Evolutionary conservation across 2,797 vertebrate species (phyloP).

Genomic region (Zalophus californianus): DNA sequence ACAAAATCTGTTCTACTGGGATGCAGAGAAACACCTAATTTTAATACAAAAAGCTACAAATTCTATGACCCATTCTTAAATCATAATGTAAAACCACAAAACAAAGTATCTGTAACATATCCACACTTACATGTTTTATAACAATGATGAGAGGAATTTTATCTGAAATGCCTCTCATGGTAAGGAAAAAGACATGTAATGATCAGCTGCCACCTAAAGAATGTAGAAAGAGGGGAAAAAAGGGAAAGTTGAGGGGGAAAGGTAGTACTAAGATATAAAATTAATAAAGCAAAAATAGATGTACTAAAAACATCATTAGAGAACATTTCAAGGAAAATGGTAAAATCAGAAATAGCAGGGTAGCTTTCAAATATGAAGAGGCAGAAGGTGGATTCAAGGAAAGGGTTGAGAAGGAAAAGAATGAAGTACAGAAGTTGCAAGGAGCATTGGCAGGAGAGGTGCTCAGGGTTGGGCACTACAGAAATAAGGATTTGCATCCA

Average conservation of each 20-base stretch:
- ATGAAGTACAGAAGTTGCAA: neutral
- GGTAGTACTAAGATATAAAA: neutral
- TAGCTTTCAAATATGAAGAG: neutral
- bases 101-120: neutral
- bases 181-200: slow-evolving; percentile 13
- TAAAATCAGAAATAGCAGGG: neutral
- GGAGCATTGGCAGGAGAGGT: neutral
- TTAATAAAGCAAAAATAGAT: neutral
- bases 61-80: neutral
- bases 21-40: neutral
- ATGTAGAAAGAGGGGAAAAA: neutral
- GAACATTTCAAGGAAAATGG: slow-evolving; percentile 9
- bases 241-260: neutral
- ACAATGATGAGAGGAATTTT: neutral
- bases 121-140: slow-evolving; percentile 3
- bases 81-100: neutral
- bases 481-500: neutral
- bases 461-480: neutral
- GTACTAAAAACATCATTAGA: neutral
- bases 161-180: neutral
- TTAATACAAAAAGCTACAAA: slow-evolving; percentile 26
- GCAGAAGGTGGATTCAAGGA: neutral
- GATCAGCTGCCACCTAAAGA: neutral
- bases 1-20: neutral
- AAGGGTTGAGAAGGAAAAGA: neutral